Conservation (phyloP, 2,888 invertebrate species). For the Xanthia togata region DNA sequence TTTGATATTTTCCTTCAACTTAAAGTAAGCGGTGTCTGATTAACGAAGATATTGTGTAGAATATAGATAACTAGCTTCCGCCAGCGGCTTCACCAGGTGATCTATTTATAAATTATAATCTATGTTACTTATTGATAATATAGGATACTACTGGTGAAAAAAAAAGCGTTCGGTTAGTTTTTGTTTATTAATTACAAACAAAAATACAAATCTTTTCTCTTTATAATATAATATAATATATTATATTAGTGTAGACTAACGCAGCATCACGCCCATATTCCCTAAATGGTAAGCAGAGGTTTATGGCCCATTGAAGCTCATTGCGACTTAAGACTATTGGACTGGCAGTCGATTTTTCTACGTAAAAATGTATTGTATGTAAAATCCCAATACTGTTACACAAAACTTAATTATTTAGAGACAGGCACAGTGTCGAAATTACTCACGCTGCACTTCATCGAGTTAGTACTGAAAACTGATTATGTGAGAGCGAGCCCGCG, state of each 20-base stretch:
- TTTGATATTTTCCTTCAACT: neutral
- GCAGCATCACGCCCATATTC: neutral
- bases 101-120: too few species aligned
- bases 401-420: constrained; percentile 32
- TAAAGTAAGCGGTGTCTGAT: neutral
- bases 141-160: too few species aligned
- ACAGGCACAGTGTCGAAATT: constrained; percentile 22
- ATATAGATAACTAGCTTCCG: neutral
- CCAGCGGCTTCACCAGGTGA: too few species aligned
- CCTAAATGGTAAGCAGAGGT: too few species aligned
- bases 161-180: too few species aligned
- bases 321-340: neutral
- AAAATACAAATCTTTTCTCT: too few species aligned
- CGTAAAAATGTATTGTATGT: too few species aligned
- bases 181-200: too few species aligned
- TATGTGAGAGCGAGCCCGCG: constrained; percentile 22
- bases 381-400: constrained; percentile 1
- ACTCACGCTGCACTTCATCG: constrained; percentile 34
- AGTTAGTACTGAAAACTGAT: constrained; percentile 53
- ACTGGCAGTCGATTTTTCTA: neutral
- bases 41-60: neutral
- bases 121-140: too few species aligned
- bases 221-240: too few species aligned
- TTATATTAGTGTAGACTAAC: too few species aligned
- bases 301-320: neutral